Evolutionary conservation across 2,797 vertebrate species (phyloP).

Genomic region (Salarias fasciatus): DNA sequence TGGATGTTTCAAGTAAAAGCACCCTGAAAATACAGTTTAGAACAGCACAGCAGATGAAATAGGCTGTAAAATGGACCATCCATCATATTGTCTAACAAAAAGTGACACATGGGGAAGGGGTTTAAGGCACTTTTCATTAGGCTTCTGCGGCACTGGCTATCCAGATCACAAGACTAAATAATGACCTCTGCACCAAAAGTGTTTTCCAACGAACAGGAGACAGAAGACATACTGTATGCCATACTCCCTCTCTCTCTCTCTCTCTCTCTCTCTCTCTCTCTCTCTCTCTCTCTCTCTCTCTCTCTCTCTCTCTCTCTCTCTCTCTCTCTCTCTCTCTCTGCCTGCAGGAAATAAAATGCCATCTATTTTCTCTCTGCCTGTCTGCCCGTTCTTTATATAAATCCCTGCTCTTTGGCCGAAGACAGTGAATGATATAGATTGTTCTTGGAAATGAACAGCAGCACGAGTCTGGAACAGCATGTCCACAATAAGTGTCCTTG

Average conservation of each 20-base stretch:
- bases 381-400: slow-evolving; percentile 73
- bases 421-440: slow-evolving; percentile 79
- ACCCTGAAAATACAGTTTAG: slow-evolving; percentile 84
- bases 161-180: slow-evolving; percentile 78
- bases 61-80: slow-evolving; percentile 84
- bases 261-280: slow-evolving; percentile 1
- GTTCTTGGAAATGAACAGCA: slow-evolving; percentile 71
- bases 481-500: slow-evolving; percentile 67
- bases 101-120: slow-evolving; percentile 71
- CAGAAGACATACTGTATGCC: slow-evolving; percentile 65
- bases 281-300: slow-evolving; percentile 10
- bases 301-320: slow-evolving; percentile 13
- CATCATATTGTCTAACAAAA: slow-evolving; percentile 81
- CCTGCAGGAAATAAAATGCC: slow-evolving; percentile 72
- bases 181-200: slow-evolving; percentile 75
- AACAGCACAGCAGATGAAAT: slow-evolving; percentile 81
- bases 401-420: slow-evolving; percentile 63
- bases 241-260: slow-evolving; percentile 51
- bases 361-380: slow-evolving; percentile 68
- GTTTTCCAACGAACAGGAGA: slow-evolving; percentile 61
- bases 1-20: slow-evolving; percentile 85
- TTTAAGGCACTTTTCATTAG: slow-evolving; percentile 81
- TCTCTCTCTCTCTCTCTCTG: slow-evolving; percentile 37
- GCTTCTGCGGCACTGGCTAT: slow-evolving; percentile 68
- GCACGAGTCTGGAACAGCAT: slow-evolving; percentile 50